Conservation (phyloP, 2,797 vertebrate species). For the Graptemys geographica region DNA sequence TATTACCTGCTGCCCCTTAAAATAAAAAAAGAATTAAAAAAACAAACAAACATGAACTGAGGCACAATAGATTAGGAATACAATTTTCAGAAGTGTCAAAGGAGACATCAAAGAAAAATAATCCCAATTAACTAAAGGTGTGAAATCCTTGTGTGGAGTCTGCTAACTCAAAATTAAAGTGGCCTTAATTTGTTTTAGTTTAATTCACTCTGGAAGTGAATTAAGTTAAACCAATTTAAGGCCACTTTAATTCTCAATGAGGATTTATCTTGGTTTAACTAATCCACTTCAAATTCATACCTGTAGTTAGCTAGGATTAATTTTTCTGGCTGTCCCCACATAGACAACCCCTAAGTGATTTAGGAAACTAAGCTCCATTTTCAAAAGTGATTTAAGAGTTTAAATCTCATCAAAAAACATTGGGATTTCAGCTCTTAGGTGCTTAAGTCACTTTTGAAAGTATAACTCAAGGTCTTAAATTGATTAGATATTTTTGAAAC, state of each 20-base stretch:
- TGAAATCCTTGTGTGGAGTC: not conserved
- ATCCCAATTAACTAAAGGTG: not conserved
- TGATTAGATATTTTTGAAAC: not conserved
- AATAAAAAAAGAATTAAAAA: no score
- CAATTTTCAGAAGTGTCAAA: not conserved
- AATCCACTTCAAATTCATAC: not conserved
- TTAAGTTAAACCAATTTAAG: not conserved
- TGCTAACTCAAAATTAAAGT: not conserved
- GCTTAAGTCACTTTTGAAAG: not conserved
- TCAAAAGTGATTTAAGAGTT: not conserved
- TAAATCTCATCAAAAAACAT: not conserved
- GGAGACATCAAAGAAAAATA: not conserved
- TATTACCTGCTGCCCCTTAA: not conserved
- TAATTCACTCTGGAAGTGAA: not conserved
- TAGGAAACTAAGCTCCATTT: not conserved
- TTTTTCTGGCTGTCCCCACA: not conserved
- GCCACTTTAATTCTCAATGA: not conserved
- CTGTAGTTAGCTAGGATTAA: not conserved
- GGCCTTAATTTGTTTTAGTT: not conserved
- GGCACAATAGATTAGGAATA: not conserved
- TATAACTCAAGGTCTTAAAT: not conserved
- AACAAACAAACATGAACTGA: not conserved
- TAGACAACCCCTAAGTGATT: not conserved
- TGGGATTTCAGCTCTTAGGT: not conserved
- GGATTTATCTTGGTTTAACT: not conserved